Evolutionary conservation across 2,113 vertebrate species (phyloP).

Genomic region (Phyllopteryx taeniolatus): DNA sequence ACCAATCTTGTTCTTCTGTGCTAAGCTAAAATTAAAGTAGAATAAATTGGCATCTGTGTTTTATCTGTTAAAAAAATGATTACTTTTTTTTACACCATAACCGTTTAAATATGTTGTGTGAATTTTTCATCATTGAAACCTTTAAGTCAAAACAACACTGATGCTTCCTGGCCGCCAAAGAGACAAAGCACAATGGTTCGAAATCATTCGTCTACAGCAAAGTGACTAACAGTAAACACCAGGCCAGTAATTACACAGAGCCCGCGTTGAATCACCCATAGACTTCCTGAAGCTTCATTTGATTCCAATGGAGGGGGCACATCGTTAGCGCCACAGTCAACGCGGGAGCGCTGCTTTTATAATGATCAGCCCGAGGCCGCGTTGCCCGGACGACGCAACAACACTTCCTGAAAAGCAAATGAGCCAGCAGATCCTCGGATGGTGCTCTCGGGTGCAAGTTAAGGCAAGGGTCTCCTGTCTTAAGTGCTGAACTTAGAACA

Average conservation of each 20-base stretch:
- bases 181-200: slow-evolving; percentile 39
- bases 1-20: no score
- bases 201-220: slow-evolving; percentile 28
- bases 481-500: slow-evolving; percentile 24
- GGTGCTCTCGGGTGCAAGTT: slow-evolving; percentile 35
- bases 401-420: slow-evolving; percentile 58
- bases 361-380: slow-evolving; percentile 41
- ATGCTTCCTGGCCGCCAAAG: slow-evolving; percentile 10
- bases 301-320: slow-evolving; percentile 33
- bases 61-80: no score
- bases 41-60: no score
- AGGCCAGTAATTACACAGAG: slow-evolving; percentile 61
- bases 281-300: slow-evolving; percentile 47
- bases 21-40: no score
- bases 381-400: slow-evolving; percentile 56
- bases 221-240: slow-evolving; percentile 46
- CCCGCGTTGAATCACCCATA: slow-evolving; percentile 50
- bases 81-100: no score
- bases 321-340: slow-evolving; percentile 32
- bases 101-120: no score
- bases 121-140: no score
- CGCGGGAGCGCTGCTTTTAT: slow-evolving; percentile 36
- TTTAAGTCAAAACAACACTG: not conserved
- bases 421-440: slow-evolving; percentile 29
- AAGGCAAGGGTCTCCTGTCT: slow-evolving; percentile 36